Evolutionary conservation across 2,888 invertebrate species (phyloP).

Genomic region (Drosophila emarginata): DNA sequence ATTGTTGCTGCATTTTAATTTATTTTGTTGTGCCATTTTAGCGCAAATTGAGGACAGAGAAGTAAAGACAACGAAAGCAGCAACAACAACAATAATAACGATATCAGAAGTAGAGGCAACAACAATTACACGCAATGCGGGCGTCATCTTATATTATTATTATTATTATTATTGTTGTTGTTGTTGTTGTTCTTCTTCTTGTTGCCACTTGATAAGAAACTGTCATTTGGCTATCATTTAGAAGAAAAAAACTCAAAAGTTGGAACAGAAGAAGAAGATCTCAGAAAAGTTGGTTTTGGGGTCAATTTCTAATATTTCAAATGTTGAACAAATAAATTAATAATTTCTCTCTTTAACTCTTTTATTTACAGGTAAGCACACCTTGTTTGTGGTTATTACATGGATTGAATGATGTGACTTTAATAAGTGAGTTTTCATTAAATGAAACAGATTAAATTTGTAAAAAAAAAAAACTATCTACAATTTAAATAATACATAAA

Average conservation of each 20-base stretch:
- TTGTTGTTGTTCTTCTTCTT: slow-evolving; percentile 24
- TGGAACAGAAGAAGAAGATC: not conserved
- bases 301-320: not conserved
- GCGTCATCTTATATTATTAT: slow-evolving; percentile 21
- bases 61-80: slow-evolving; percentile 10
- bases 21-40: slow-evolving; percentile 75
- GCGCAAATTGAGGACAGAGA: slow-evolving; percentile 71
- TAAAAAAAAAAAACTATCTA: too few species aligned
- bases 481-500: too few species aligned
- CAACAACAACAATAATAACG: slow-evolving; percentile 28
- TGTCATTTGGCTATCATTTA: slow-evolving; percentile 56
- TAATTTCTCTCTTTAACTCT: slow-evolving; percentile 19
- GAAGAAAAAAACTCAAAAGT: not conserved
- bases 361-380: slow-evolving; percentile 33
- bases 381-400: not conserved
- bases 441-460: too few species aligned
- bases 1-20: slow-evolving; percentile 70
- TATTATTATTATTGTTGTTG: slow-evolving; percentile 20
- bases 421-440: too few species aligned
- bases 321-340: slow-evolving; percentile 24
- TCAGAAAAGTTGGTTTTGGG: not conserved
- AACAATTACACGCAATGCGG: slow-evolving; percentile 55
- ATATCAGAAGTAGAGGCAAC: slow-evolving; percentile 16
- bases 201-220: slow-evolving; percentile 63
- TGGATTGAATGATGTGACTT: not conserved